These are phyloP conservation scores for Catocala fraxini DNA, from an alignment of 2,888 invertebrate species.

Conservation along the genomic window DNA sequence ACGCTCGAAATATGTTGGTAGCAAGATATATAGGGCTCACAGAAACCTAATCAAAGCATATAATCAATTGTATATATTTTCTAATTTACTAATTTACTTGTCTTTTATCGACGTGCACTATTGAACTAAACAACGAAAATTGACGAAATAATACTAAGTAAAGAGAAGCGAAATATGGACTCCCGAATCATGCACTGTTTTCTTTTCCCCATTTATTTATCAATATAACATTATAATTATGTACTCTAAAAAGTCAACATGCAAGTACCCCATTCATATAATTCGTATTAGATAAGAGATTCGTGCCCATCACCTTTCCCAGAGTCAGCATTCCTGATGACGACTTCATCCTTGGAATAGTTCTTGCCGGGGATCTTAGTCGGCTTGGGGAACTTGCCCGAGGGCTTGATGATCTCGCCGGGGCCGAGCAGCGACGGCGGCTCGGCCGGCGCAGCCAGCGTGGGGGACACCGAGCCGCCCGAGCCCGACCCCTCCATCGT, in stretches of 20 bases:
- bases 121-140: conserved; percentile 56
- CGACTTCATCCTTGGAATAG: conserved; percentile 98
- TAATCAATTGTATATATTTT: conserved; percentile 4
- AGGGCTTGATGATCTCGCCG: conserved; percentile 95
- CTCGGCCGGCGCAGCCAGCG: conserved; percentile 87
- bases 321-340: conserved; percentile 97
- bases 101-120: conserved; percentile 62
- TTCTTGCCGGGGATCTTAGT: conserved; percentile 97
- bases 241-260: conserved; percentile 30
- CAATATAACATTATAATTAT: conserved; percentile 20
- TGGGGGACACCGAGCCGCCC: conserved; percentile 84
- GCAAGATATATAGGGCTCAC: conserved; percentile 25
- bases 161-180: conserved; percentile 64
- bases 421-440: conserved; percentile 90
- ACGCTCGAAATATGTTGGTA: conserved; percentile 23
- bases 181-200: conserved; percentile 64
- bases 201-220: conserved; percentile 45
- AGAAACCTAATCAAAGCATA: conserved; percentile 28
- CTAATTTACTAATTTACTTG: conserved; percentile 37
- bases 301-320: conserved; percentile 93
- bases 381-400: conserved; percentile 95
- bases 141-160: conserved; percentile 58
- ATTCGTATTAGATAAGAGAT: conserved; percentile 2
- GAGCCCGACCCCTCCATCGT: conserved; percentile 85
- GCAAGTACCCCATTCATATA: conserved; percentile 38